Conservation (phyloP, 2,888 invertebrate genomes). For the Salticus scenicus region DNA sequence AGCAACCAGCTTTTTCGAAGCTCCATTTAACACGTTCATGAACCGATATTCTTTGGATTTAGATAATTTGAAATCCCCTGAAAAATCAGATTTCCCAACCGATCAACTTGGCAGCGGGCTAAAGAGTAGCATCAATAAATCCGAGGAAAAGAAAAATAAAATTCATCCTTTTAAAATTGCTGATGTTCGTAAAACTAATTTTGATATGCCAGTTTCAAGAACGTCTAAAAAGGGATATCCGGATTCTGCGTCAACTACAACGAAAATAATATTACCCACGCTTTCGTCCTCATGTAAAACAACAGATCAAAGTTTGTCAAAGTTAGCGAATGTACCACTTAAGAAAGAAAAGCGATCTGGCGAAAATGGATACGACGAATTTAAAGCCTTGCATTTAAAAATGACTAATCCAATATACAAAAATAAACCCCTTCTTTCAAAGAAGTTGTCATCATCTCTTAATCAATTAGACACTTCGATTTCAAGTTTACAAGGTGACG, state of each 20-base stretch:
- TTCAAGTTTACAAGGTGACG: not conserved
- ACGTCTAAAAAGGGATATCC: slow-evolving; percentile 5
- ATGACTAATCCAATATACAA: slow-evolving; percentile 8
- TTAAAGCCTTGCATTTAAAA: slow-evolving; percentile 47
- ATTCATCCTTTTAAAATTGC: slow-evolving; percentile 22
- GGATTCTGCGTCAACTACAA: slow-evolving; percentile 20
- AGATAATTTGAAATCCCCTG: slow-evolving; percentile 7
- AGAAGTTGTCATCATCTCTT: slow-evolving; percentile 44
- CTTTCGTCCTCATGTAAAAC: slow-evolving; percentile 26
- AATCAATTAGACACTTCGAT: not conserved
- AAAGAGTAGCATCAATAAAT: slow-evolving; percentile 6
- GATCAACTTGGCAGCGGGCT: not conserved
- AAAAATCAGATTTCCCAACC: not conserved
- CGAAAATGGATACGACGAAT: slow-evolving; percentile 50
- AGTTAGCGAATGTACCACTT: not conserved
- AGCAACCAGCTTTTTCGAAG: slow-evolving; percentile 46
- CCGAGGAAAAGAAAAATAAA: slow-evolving; percentile 1
- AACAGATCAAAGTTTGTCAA: not conserved
- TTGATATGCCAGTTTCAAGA: slow-evolving; percentile 16
- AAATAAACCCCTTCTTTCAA: not conserved
- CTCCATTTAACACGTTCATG: slow-evolving; percentile 19
- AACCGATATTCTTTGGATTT: not conserved
- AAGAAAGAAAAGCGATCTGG: not conserved
- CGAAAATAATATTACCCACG: slow-evolving; percentile 25
- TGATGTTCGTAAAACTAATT: slow-evolving; percentile 32